A percentile compares a stretch with the other conserved stretches of the same genome.
phyloP scores from a whole-genome alignment of 2,888 invertebrate species.

The Philaethria dido region DNA sequence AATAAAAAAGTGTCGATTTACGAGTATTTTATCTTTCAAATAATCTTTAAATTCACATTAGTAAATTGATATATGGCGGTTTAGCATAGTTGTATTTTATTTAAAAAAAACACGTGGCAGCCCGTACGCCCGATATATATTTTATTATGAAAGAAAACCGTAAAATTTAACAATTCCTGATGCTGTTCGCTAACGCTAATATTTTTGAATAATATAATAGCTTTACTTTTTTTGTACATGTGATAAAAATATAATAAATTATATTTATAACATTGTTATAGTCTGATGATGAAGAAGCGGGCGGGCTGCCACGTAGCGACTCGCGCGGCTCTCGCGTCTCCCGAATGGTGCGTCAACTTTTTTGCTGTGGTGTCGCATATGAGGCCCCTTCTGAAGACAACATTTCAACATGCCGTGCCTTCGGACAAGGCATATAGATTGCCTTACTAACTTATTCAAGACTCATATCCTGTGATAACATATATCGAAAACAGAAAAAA shows the following conservation, averaged over 20 bases:
- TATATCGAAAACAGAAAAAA: constrained; percentile 1
- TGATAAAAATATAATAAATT: not conserved
- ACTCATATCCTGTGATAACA: constrained; percentile 37
- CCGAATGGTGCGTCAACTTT: constrained; percentile 68
- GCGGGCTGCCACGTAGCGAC: constrained; percentile 77
- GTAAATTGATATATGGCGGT: not conserved
- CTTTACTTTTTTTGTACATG: not conserved
- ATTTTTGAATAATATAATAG: not conserved
- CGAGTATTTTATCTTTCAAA: too few species aligned
- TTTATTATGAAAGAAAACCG: not conserved
- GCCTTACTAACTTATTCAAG: constrained; percentile 13
- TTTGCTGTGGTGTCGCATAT: constrained; percentile 72
- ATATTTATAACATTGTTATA: constrained; percentile 59
- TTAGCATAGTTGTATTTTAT: not conserved
- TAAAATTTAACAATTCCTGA: not conserved
- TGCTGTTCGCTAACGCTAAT: not conserved
- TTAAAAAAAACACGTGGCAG: constrained; percentile 5
- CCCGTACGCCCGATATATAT: constrained; percentile 8
- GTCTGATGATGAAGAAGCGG: constrained; percentile 73
- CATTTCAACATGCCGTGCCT: constrained; percentile 50
- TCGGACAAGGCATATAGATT: constrained; percentile 57
- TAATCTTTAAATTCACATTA: too few species aligned
- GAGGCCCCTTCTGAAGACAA: constrained; percentile 69
- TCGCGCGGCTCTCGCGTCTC: constrained; percentile 65
- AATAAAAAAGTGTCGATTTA: not conserved